These are phyloP conservation scores for Arion vulgaris DNA, from an alignment of 1,140 invertebrate species.

Conservation along the genomic window DNA sequence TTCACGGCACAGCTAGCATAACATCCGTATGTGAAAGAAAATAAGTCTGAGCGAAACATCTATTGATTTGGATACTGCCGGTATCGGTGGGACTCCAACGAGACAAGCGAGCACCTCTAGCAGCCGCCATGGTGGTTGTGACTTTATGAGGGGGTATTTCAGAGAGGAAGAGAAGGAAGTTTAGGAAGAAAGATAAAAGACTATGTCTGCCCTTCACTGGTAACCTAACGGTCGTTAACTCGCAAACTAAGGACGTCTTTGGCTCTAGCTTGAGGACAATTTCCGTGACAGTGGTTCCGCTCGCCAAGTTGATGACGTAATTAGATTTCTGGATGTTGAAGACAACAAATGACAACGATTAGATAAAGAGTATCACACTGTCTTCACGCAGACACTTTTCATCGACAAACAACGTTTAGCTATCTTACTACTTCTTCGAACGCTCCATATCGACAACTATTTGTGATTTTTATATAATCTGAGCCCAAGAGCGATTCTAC, in stretches of 20 bases:
- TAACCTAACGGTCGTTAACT: not conserved
- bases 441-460: too few relatives aligned
- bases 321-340: not conserved
- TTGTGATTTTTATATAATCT: too few relatives aligned
- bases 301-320: not conserved
- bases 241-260: not conserved
- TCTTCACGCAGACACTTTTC: too few relatives aligned
- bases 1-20: not conserved
- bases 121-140: not conserved
- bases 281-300: not conserved
- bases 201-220: not conserved
- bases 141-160: not conserved
- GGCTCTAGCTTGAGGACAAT: not conserved
- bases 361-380: not conserved
- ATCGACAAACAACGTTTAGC: too few relatives aligned
- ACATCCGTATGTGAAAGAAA: not conserved
- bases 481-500: too few relatives aligned
- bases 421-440: too few relatives aligned
- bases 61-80: slow-evolving; percentile 4
- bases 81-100: not conserved
- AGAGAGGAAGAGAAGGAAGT: not conserved
- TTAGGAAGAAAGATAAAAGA: not conserved
- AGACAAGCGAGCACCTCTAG: not conserved
- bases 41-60: not conserved
- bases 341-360: not conserved